These are phyloP conservation scores for Porites evermanni DNA, from an alignment of 92 coral and sea anemone genomes.

Conservation along the genomic window DNA sequence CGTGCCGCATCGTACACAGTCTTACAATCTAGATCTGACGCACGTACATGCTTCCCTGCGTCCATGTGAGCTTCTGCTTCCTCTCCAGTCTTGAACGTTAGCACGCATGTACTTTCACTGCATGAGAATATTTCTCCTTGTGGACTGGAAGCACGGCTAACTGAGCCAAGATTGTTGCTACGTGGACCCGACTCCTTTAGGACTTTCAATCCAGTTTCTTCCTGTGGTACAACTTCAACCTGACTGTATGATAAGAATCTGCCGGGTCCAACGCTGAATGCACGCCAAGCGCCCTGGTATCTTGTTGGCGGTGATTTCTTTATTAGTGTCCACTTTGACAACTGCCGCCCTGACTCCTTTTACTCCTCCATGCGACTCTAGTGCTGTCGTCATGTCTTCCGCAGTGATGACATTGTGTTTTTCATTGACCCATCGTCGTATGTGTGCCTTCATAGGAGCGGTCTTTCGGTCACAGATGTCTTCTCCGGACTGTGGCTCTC, in stretches of 20 bases:
- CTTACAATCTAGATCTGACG: slow-evolving; percentile 37
- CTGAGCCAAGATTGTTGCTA: slow-evolving; percentile 18
- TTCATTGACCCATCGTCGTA: too few relatives aligned
- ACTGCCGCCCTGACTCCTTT: slow-evolving; percentile 54
- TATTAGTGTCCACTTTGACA: slow-evolving; percentile 35
- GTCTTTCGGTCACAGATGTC: too few relatives aligned
- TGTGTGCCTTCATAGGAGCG: too few relatives aligned
- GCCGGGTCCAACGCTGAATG: slow-evolving; percentile 26
- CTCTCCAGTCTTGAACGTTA: slow-evolving; percentile 52
- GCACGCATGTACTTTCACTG: slow-evolving; percentile 50
- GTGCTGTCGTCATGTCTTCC: too few relatives aligned
- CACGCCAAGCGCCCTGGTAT: slow-evolving; percentile 51
- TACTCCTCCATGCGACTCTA: slow-evolving; percentile 64
- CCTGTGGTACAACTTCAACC: slow-evolving; percentile 1
- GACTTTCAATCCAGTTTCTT: slow-evolving; percentile 12
- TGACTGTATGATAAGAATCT: slow-evolving; percentile 4
- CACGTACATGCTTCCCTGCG: slow-evolving; percentile 53
- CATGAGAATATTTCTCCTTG: slow-evolving; percentile 33
- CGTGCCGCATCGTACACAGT: slow-evolving; percentile 53
- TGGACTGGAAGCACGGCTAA: not conserved
- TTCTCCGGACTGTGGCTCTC: too few relatives aligned
- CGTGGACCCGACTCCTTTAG: slow-evolving; percentile 23
- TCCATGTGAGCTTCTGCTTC: slow-evolving; percentile 71
- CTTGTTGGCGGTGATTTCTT: slow-evolving; percentile 25
- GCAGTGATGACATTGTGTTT: too few relatives aligned